phyloP scores from a whole-genome alignment of 2,888 invertebrate genomes.

The Eumacrocentrus americanus region DNA sequence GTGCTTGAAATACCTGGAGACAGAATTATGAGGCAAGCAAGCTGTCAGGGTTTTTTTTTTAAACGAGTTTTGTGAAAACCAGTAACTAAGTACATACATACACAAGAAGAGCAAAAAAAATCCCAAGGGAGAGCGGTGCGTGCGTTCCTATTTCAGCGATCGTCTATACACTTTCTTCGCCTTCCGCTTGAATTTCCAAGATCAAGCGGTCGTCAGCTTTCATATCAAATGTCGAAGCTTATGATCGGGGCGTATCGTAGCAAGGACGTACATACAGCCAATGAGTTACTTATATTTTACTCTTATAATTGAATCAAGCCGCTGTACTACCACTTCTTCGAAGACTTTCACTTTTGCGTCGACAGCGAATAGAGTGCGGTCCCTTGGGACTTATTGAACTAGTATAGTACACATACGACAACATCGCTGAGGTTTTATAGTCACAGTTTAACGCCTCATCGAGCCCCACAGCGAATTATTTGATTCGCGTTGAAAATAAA shows the following conservation, averaged over 20 bases:
- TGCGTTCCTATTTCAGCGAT: constrained; percentile 3
- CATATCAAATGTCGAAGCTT: constrained; percentile 20
- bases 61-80: background rate
- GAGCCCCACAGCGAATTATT: too few species aligned
- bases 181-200: constrained; percentile 21
- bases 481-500: too few species aligned
- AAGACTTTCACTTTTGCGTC: constrained; percentile 45
- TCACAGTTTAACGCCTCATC: constrained; percentile 15
- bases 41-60: background rate
- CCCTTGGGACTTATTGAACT: background rate
- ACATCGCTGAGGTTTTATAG: too few species aligned
- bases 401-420: constrained; percentile 1
- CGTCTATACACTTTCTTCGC: constrained; percentile 15
- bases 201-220: constrained; percentile 16
- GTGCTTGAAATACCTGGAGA: background rate
- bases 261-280: constrained; percentile 27
- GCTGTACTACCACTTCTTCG: constrained; percentile 44
- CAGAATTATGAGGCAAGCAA: background rate
- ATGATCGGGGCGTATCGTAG: background rate
- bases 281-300: too few species aligned
- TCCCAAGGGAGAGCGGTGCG: background rate
- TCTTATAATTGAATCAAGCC: too few species aligned
- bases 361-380: constrained; percentile 1
- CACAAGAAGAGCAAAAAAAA: background rate
- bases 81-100: background rate